Conservation (phyloP, 2,797 vertebrate genomes). For the Acrocephalus scirpaceus region DNA sequence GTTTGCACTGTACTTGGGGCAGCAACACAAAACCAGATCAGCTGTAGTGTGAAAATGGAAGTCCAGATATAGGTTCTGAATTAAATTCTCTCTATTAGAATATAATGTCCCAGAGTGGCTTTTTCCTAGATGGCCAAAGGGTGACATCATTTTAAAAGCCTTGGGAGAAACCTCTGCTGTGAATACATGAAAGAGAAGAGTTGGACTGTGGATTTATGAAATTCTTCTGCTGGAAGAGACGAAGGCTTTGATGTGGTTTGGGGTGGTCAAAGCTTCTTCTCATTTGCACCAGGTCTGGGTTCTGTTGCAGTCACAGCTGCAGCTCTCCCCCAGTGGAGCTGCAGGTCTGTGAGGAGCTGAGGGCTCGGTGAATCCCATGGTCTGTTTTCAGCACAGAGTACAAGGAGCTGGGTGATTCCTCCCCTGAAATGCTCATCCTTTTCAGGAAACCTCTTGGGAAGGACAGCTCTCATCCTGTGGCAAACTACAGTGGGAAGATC, state of each 20-base stretch:
- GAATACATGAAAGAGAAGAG: neutral
- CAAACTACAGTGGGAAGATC: neutral
- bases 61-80: neutral
- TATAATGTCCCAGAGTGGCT: neutral
- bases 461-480: neutral
- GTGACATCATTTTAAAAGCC: neutral
- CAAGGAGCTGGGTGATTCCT: neutral
- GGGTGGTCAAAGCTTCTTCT: neutral
- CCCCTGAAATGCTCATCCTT: neutral
- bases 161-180: neutral
- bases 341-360: neutral
- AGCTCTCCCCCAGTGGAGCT: neutral
- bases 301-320: neutral
- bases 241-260: neutral
- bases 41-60: neutral
- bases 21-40: neutral
- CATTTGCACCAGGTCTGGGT: neutral
- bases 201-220: neutral
- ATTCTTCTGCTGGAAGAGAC: neutral
- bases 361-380: neutral
- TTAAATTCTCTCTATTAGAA: neutral
- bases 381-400: fast-evolving
- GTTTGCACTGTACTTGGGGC: neutral
- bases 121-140: neutral
- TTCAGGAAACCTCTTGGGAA: neutral